Conservation (phyloP, 2,797 vertebrate species). For the Dermochelys coriacea region DNA sequence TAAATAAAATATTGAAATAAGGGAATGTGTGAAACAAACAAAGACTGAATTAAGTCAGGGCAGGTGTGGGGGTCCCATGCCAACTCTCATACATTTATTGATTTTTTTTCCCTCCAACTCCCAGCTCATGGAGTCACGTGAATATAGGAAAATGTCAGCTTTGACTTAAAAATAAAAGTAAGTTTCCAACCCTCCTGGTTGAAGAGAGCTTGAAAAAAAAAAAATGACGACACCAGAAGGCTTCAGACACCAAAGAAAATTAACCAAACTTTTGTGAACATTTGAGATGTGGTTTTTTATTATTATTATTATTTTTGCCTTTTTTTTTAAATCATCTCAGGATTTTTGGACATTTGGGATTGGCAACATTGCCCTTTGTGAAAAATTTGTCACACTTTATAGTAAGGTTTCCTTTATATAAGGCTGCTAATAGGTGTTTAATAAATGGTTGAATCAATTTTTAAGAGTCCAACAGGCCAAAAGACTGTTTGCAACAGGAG, state of each 20-base stretch:
- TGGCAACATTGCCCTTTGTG: conserved; percentile 75
- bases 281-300: not conserved
- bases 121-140: not conserved
- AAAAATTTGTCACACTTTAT: conserved; percentile 62
- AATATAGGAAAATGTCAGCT: not conserved
- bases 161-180: conserved; percentile 52
- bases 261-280: conserved; percentile 72
- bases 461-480: conserved; percentile 57
- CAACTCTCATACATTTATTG: not conserved
- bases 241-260: conserved; percentile 58
- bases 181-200: conserved; percentile 40
- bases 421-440: conserved; percentile 37
- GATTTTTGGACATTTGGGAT: conserved; percentile 68
- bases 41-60: not conserved
- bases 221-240: conserved; percentile 52
- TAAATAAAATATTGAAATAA: not conserved
- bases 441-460: conserved; percentile 65
- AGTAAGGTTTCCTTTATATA: conserved; percentile 56
- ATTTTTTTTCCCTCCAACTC: not conserved
- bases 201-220: conserved; percentile 2
- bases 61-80: not conserved
- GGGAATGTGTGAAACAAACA: not conserved
- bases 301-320: too few relatives aligned
- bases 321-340: not conserved
- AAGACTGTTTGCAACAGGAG: conserved; percentile 55